Conservation (phyloP, 2,888 invertebrate species). For the Ellobium chinense region DNA sequence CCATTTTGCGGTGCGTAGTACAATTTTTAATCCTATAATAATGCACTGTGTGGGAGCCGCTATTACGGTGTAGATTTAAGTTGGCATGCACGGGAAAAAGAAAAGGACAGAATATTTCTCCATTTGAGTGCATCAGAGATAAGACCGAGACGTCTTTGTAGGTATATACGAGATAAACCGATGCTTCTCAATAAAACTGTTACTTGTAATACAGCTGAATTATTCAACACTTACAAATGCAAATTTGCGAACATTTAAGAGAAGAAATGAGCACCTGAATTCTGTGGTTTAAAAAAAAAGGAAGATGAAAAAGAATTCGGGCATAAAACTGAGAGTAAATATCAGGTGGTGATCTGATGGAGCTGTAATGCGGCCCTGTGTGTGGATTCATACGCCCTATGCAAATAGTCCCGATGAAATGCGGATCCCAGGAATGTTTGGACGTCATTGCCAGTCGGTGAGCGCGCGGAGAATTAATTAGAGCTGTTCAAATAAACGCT, state of each 20-base stretch:
- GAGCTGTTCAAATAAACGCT: not conserved
- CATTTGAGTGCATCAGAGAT: no score
- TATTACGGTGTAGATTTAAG: no score
- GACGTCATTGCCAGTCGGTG: constrained; percentile 4
- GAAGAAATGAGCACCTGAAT: not conserved
- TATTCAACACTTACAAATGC: not conserved
- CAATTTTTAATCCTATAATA: no score
- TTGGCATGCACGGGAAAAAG: no score
- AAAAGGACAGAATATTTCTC: no score
- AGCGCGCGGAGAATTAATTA: constrained; percentile 25
- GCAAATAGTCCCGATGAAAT: constrained; percentile 7
- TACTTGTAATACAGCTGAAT: not conserved
- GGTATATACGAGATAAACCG: no score
- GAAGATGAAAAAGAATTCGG: not conserved
- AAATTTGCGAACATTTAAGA: not conserved
- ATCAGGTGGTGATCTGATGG: constrained; percentile 10
- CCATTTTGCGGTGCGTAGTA: no score
- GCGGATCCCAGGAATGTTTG: constrained; percentile 1
- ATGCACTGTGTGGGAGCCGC: no score
- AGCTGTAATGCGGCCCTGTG: not conserved
- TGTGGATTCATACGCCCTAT: constrained; percentile 24
- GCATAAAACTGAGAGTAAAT: not conserved
- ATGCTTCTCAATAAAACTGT: no score
- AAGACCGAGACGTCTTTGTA: no score
- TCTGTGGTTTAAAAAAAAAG: not conserved